Conservation (phyloP, 2,113 vertebrate species). For the Esox niger region DNA sequence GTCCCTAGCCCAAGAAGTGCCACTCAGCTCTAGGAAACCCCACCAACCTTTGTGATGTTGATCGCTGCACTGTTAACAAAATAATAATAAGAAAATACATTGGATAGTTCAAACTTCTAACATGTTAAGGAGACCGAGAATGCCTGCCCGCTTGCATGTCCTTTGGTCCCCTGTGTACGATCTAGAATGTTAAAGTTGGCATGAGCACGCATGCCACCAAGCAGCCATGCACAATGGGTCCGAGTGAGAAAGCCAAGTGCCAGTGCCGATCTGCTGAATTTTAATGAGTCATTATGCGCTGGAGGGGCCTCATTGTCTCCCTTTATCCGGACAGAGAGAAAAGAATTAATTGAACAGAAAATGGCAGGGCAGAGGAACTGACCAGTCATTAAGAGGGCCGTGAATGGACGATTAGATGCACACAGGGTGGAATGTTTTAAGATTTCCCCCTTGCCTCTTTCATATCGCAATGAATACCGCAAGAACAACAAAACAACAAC, state of each 20-base stretch:
- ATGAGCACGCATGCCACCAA: conserved; percentile 80
- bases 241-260: conserved; percentile 79
- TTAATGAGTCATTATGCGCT: conserved; percentile 95
- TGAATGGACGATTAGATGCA: conserved; percentile 88
- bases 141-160: not conserved
- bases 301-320: conserved; percentile 86
- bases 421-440: conserved; percentile 73
- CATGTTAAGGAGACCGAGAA: not conserved
- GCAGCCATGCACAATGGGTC: conserved; percentile 72
- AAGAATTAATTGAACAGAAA: conserved; percentile 99
- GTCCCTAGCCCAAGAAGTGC: not conserved
- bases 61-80: not conserved
- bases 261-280: conserved; percentile 87
- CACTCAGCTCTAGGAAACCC: not conserved
- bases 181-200: conserved; percentile 75
- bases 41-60: not conserved
- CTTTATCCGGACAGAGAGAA: conserved; percentile 96
- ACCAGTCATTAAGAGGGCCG: conserved; percentile 90
- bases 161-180: conserved; percentile 67
- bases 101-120: not conserved
- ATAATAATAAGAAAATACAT: not conserved
- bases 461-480: conserved; percentile 53
- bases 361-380: conserved; percentile 93
- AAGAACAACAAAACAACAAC: conserved; percentile 57
- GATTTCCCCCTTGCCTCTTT: conserved; percentile 36